A percentile compares a stretch with the other conserved stretches of the same genome.
These are phyloP conservation scores for mouse (Mus musculus) DNA, from an alignment of 2,113 vertebrate genomes.

Conservation along the genomic window GRCm39 chr14:27744001-27744500, in stretches of 20 bases:
- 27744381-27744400: not conserved
- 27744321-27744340: not conserved
- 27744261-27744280: not conserved
- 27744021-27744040: constrained; percentile 93
- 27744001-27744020: constrained; percentile 97
- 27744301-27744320: too few species aligned
- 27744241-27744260: not conserved
- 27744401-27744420: not conserved
- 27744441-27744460: not conserved
- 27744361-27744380: not conserved
- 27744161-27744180: not conserved
- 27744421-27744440: not conserved
- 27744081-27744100: not conserved
- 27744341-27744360: not conserved
- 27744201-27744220: not conserved
- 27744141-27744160: not conserved
- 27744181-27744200: not conserved
- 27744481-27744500: not conserved
- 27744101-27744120: not conserved
- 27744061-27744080: constrained; percentile 84
- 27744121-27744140: not conserved
- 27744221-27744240: not conserved
- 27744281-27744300: too few species aligned
- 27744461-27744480: not conserved
- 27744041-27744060: constrained; percentile 98